These are phyloP conservation scores for Montipora sp. DNA, from an alignment of 64 coral and sea anemone species.

Conservation along the genomic window DNA sequence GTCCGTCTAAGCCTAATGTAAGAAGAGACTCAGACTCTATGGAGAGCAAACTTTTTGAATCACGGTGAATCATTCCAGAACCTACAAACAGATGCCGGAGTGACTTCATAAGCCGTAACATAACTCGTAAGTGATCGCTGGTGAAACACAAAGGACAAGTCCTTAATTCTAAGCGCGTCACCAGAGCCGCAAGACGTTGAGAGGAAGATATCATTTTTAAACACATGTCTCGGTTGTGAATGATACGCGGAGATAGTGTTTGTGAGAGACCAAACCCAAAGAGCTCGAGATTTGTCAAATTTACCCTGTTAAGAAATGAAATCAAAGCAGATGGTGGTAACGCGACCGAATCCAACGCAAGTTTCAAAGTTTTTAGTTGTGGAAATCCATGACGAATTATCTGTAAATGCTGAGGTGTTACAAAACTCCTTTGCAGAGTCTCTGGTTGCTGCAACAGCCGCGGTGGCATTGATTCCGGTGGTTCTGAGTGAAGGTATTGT, in stretches of 20 bases:
- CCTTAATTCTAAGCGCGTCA: slow-evolving; percentile 18
- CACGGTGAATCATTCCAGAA: slow-evolving; percentile 40
- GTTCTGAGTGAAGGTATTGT: not conserved
- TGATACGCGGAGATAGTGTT: not conserved
- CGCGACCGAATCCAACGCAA: slow-evolving; percentile 17
- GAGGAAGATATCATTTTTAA: slow-evolving; percentile 35
- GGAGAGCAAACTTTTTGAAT: slow-evolving; percentile 26
- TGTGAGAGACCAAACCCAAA: slow-evolving; percentile 21
- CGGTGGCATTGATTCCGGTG: not conserved
- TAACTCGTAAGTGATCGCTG: slow-evolving; percentile 5
- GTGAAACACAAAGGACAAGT: slow-evolving; percentile 21
- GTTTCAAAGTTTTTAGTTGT: slow-evolving; percentile 35
- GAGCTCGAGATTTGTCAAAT: not conserved
- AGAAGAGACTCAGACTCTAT: not conserved
- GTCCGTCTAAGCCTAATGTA: slow-evolving; percentile 11
- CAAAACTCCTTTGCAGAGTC: not conserved
- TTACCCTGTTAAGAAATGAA: slow-evolving; percentile 8
- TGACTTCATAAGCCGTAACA: slow-evolving; percentile 24
- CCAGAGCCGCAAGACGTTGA: slow-evolving; percentile 9
- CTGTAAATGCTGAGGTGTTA: slow-evolving; percentile 28
- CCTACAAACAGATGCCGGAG: slow-evolving; percentile 26
- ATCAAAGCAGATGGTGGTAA: slow-evolving; percentile 20
- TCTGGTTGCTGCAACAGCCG: slow-evolving; percentile 13
- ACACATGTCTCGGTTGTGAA: slow-evolving; percentile 33
- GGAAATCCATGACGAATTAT: slow-evolving; percentile 21